Percentiles rank a stretch among this genome's conserved stretches.
phyloP scores from a whole-genome alignment of 2,888 invertebrate genomes.

The Phyto melanocephala region DNA sequence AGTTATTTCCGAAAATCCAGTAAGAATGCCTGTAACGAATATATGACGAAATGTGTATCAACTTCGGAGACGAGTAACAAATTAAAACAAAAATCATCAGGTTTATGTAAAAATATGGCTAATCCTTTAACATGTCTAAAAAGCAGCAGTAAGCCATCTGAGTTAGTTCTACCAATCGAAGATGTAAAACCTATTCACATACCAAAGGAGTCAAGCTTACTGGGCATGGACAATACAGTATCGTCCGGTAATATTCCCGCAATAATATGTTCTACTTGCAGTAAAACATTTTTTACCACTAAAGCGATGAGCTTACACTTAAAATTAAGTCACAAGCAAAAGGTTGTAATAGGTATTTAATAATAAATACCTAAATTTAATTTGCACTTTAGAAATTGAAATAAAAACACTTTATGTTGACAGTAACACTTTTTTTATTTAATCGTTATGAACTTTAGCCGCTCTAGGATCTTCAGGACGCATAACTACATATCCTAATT shows the following conservation, averaged over 20 bases:
- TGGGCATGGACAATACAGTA: not conserved
- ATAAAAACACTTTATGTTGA: constrained; percentile 64
- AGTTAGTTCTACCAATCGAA: no score
- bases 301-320: constrained; percentile 47
- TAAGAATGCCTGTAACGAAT: no score
- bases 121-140: no score
- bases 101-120: no score
- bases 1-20: not conserved
- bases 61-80: not conserved
- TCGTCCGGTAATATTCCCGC: not conserved
- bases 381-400: not conserved
- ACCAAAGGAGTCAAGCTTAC: not conserved
- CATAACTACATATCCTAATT: constrained; percentile 82
- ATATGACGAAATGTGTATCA: not conserved
- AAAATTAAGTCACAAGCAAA: constrained; percentile 57
- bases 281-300: constrained; percentile 37
- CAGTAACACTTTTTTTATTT: constrained; percentile 37
- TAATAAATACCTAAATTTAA: not conserved
- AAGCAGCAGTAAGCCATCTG: no score
- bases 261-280: constrained; percentile 19
- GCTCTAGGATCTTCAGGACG: constrained; percentile 85
- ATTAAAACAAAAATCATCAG: no score
- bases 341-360: not conserved
- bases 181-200: not conserved
- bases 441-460: constrained; percentile 81